Evolutionary conservation across 2,113 vertebrate genomes (phyloP).

Genomic region (Himantopus leucocephalus): DNA sequence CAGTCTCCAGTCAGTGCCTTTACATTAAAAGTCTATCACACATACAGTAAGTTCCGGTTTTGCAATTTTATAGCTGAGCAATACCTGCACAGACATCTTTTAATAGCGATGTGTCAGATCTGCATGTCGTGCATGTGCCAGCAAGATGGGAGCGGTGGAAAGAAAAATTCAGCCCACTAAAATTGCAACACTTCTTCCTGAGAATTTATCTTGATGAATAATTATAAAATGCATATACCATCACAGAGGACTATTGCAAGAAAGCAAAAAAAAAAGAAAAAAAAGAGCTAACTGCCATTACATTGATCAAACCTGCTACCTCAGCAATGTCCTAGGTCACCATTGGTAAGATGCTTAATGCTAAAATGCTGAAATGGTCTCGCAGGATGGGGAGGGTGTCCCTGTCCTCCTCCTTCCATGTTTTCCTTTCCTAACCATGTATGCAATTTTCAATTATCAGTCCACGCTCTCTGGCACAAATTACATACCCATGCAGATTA

Average conservation of each 20-base stretch:
- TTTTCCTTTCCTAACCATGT: neutral
- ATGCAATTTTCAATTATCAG: neutral
- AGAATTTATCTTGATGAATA: neutral
- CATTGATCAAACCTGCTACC: neutral
- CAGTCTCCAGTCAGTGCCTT: neutral
- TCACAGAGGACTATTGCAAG: neutral
- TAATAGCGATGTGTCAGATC: neutral
- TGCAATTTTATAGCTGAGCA: conserved; percentile 39
- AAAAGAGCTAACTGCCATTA: neutral
- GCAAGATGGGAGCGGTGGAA: neutral
- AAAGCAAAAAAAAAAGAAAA: neutral
- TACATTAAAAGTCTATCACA: neutral
- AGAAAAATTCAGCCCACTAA: neutral
- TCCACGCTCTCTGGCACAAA: neutral
- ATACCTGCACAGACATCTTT: neutral
- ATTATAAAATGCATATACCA: neutral
- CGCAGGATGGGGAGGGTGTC: neutral
- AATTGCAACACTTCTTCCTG: conserved; percentile 14
- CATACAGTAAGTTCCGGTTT: neutral
- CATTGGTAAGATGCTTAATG: neutral
- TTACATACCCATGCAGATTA: neutral
- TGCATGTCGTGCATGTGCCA: neutral
- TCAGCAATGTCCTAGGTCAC: neutral
- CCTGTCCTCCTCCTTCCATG: neutral
- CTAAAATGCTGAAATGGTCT: neutral